Conservation (phyloP, 2,113 vertebrate genomes). For the Rhabdornis inornatus region DNA sequence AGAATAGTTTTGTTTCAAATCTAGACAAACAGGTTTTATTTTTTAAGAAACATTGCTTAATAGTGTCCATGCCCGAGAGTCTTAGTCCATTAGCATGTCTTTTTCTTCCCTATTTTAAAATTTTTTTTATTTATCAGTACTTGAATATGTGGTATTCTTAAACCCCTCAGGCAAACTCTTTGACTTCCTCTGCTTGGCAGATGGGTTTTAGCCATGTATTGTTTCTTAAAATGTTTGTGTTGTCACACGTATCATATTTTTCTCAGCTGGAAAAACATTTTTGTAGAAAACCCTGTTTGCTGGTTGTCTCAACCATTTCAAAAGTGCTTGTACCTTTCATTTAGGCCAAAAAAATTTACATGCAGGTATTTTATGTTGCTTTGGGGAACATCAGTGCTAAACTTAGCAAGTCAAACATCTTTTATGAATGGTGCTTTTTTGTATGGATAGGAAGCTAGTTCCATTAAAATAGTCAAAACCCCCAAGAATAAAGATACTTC, state of each 20-base stretch:
- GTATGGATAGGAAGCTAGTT: background rate
- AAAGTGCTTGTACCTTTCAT: background rate
- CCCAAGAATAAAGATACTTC: background rate
- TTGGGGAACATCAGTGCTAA: slow-evolving; percentile 11
- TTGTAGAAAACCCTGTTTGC: slow-evolving; percentile 19
- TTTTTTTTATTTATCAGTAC: background rate
- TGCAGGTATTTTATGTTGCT: background rate
- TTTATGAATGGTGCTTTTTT: background rate
- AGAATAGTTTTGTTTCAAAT: background rate
- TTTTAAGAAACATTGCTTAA: background rate
- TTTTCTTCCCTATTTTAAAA: background rate
- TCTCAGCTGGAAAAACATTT: slow-evolving; percentile 4
- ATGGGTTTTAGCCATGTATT: background rate
- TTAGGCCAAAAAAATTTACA: background rate
- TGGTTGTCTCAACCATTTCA: background rate
- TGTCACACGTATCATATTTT: background rate
- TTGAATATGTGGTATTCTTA: slow-evolving; percentile 13
- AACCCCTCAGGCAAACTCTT: background rate
- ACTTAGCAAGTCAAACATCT: background rate
- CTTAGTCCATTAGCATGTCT: background rate
- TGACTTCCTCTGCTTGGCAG: slow-evolving; percentile 32
- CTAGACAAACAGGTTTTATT: background rate
- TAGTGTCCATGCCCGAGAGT: background rate
- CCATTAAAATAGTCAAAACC: background rate
- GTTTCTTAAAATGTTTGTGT: slow-evolving; percentile 15